phyloP scores from a whole-genome alignment of 2,113 vertebrate genomes.

The Percopsis transmontana region DNA sequence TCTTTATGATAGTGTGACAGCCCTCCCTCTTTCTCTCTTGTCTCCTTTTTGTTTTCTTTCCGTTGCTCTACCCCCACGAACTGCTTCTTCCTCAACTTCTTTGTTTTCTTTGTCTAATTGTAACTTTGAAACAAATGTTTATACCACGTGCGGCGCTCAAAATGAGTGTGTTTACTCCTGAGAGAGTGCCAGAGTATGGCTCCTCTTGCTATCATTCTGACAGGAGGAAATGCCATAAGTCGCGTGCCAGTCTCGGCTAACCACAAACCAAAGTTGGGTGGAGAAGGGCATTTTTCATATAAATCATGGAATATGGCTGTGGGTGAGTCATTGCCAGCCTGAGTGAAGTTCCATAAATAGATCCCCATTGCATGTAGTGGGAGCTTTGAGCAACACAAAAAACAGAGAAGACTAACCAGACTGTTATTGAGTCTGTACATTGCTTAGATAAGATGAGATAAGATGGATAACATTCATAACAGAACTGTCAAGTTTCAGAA shows the following conservation, averaged over 20 bases:
- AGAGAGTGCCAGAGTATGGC: conserved; percentile 49
- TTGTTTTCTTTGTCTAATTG: conserved; percentile 28
- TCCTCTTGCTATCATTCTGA: conserved; percentile 59
- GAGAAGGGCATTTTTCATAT: conserved; percentile 69
- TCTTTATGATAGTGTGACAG: not conserved
- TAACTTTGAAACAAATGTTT: conserved; percentile 55
- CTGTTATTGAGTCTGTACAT: conserved; percentile 28
- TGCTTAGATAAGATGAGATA: no score
- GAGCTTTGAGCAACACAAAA: conserved; percentile 66
- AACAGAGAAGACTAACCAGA: conserved; percentile 52
- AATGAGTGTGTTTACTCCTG: conserved; percentile 53
- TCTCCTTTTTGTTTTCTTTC: conserved; percentile 23
- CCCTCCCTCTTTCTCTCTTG: conserved; percentile 1
- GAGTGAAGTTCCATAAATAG: conserved; percentile 64
- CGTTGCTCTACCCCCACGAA: not conserved
- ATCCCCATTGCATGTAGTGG: conserved; percentile 56
- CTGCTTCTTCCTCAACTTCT: conserved; percentile 6
- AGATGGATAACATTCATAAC: no score
- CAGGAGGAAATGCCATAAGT: conserved; percentile 67
- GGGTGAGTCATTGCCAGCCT: conserved; percentile 53
- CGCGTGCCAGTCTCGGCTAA: conserved; percentile 67
- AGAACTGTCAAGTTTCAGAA: no score
- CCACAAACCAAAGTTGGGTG: conserved; percentile 67
- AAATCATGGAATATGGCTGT: conserved; percentile 71
- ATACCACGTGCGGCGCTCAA: conserved; percentile 52